Evolutionary conservation across 1,140 invertebrate species (phyloP).

Genomic region (Drosophila ohnishii): DNA sequence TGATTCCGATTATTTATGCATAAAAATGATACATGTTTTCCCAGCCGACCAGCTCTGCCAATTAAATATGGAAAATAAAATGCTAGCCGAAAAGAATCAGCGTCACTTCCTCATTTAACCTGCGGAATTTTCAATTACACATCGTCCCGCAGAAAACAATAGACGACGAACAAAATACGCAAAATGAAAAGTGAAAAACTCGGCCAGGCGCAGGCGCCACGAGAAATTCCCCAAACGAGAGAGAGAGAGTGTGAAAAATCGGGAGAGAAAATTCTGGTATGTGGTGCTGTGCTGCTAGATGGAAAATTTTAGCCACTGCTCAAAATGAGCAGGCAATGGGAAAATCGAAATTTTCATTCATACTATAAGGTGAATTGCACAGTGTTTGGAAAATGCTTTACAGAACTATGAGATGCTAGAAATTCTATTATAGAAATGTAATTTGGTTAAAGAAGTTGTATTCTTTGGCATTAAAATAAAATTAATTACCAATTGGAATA

Average conservation of each 20-base stretch:
- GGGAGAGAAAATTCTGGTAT: conserved; percentile 16
- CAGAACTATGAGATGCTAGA: neutral
- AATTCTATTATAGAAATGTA: neutral
- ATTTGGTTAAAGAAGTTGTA: neutral
- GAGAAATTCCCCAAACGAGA: conserved; percentile 33
- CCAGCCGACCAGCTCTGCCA: conserved; percentile 35
- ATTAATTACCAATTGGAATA: neutral
- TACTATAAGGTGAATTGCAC: conserved; percentile 79
- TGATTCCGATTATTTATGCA: conserved; percentile 43
- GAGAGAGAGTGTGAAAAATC: conserved; percentile 6
- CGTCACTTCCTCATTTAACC: conserved; percentile 82
- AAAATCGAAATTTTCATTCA: conserved; percentile 81
- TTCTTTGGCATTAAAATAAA: neutral
- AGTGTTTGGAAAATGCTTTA: conserved; percentile 21
- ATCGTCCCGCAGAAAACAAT: conserved; percentile 55
- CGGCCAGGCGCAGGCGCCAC: conserved; percentile 49
- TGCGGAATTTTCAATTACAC: conserved; percentile 79
- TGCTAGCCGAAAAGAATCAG: conserved; percentile 31
- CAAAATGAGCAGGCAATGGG: conserved; percentile 66
- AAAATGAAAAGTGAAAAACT: conserved; percentile 69
- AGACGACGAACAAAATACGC: conserved; percentile 54
- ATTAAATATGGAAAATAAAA: conserved; percentile 76
- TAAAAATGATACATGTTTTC: conserved; percentile 46
- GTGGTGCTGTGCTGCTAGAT: conserved; percentile 42
- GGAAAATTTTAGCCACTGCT: conserved; percentile 60